Base-by-base conservation (phyloP, 2,888 invertebrate genomes). In the Rhorus exstirpatorius region DNA sequence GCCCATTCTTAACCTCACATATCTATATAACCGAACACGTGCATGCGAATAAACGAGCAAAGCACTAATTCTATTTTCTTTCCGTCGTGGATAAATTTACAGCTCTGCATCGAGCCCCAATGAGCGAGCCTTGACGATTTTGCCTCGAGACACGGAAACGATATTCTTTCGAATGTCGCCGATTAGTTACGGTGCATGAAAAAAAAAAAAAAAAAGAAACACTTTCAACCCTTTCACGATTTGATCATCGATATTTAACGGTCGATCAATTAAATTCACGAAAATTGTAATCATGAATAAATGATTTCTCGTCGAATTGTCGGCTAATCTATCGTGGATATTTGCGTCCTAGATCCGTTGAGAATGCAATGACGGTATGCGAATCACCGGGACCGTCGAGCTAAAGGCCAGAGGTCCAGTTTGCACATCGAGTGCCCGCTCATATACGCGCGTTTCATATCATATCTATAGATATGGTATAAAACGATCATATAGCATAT, bases 351-450 rank as follows among this genome's bases (percentile, higher is more conserved):
- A 41, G 24, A 8, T 67, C 26, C 17, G 46, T 31, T 38, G 24
- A 51, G 24, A 67, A 67, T 14, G 38, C 24, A 35, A 58, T 60
- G 79, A 72, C 65, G 58, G 19, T 67, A 49, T n/a, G n/a, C n/a
- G 72, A 65, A 65, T 72, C 65, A 58, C 38, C 31, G 38, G 41
- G 68, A 55, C n/a, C 41, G 53, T 44, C 46, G 70, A 70, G 80
- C n/a, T 46, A 77, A 76, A 81, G 76, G 74, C 65, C 77, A 81
- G 53, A 81, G 74, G 76, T 72, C 63, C 70, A 58, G 55, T 75
- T 21, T 17, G 63, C 63, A 44, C 74, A 35, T 53, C 17, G 53
- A 63, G 31, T 49, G 14, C 14, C 35, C 26, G 31, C 44, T 26
- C 17, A n/a, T 46, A n/a, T 46, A 71, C 24, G 31, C 58, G 14